Evolutionary conservation across 2,888 invertebrate species (phyloP), one percentile per base, ranked within the genome.

Genomic region (Erynnis tages): DNA sequence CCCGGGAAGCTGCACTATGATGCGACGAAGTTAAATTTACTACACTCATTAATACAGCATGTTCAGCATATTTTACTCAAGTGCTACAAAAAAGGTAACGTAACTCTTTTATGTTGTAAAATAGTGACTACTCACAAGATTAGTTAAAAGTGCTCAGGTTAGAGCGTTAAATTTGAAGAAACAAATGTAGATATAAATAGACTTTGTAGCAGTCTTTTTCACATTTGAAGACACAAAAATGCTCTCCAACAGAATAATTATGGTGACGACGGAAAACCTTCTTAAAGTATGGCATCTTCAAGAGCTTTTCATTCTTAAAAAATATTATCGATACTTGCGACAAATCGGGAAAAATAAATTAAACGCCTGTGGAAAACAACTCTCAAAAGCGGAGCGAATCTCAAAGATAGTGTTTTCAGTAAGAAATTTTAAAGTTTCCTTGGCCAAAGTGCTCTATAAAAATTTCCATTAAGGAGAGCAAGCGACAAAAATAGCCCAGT

Each of bases 401-500:
- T 25, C 21, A 11, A 25, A 34, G 7, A 25, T 10, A n/a, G n/a
- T 17, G 5, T 34, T 41, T 35, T 16, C 13, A 16, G 27, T 37
- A 27, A 40, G 17, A 44, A 47, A 53, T 41, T 37, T 41, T 41
- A 41, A 49, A 46, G 27, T 32, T 41, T 41, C 29, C 32, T 8
- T 34, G 21, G 37, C 37, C 13, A 38, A 38, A 32, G 37, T 37
- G 35, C 37, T 19, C 27, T 47, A 29, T 34, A 29, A 47, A 37
- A 35, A 25, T 23, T 30, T 47, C 47, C 30, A 48, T 48, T 40
- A 40, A 30, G 23, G 7, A 48, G 40, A 23, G 49, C 54, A 56
- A 55, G 53, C 27, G 59, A 67, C 63, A 63, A 69, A 67, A 62
- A 65, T 64, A 62, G 58, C 60, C 61, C 67, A 56, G 55, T 50